Percentiles rank a stretch among this genome's conserved stretches.
Evolutionary conservation across 2,113 vertebrate genomes (phyloP).

Genomic region (Ranitomeya imitator): DNA sequence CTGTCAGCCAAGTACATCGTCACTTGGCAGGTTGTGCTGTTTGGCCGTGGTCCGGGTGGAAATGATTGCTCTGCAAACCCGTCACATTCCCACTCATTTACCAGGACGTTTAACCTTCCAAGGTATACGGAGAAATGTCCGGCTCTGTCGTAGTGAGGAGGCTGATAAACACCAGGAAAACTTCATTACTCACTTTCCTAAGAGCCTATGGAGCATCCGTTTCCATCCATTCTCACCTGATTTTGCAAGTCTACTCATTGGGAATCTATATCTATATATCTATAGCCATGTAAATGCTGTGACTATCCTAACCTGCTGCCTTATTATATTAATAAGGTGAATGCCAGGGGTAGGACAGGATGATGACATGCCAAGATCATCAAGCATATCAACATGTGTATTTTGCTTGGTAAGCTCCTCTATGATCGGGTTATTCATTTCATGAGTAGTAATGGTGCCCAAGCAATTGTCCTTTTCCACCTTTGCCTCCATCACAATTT

Average conservation of each 20-base stretch:
- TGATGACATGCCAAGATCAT: background rate
- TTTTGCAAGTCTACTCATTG: background rate
- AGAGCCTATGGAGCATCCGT: background rate
- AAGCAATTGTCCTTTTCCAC: background rate
- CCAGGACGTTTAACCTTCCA: background rate
- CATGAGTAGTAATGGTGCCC: background rate
- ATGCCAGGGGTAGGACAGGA: background rate
- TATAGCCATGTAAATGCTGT: background rate
- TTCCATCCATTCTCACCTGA: too few species aligned
- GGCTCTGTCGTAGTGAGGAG: background rate
- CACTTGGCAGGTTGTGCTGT: conserved; percentile 14
- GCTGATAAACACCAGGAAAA: background rate
- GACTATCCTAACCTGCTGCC: background rate
- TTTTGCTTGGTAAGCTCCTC: too few species aligned
- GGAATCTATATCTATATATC: background rate
- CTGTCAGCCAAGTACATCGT: conserved; percentile 35
- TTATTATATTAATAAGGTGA: background rate
- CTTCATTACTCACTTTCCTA: background rate
- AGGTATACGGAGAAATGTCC: background rate
- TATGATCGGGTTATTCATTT: background rate
- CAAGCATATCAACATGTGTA: too few species aligned
- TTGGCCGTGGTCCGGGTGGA: conserved; percentile 15
- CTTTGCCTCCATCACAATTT: background rate
- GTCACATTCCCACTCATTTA: background rate
- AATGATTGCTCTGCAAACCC: background rate